phyloP scores from a whole-genome alignment of 2,888 invertebrate genomes.

The Epinotia demarniana region DNA sequence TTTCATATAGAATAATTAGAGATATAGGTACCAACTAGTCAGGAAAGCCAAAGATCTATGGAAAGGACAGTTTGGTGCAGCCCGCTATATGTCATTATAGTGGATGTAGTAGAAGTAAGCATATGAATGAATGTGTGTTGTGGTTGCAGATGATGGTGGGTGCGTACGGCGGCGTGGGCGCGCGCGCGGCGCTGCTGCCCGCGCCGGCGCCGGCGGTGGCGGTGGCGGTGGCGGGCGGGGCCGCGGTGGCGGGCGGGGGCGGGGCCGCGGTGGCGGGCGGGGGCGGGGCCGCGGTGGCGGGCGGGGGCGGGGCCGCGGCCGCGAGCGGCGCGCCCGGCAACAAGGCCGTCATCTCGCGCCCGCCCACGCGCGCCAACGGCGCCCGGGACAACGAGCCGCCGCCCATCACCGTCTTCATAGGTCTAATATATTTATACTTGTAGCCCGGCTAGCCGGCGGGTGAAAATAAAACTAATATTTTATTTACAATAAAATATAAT shows the following conservation, averaged over 20 bases:
- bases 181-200: slow-evolving; percentile 60
- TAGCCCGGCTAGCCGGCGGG: too few relatives aligned
- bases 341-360: slow-evolving; percentile 63
- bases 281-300: slow-evolving; percentile 58
- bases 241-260: slow-evolving; percentile 73
- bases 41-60: too few relatives aligned
- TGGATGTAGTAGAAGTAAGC: too few relatives aligned
- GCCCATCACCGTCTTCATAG: slow-evolving; percentile 98
- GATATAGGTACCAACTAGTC: too few relatives aligned
- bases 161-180: slow-evolving; percentile 62
- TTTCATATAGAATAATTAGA: too few relatives aligned
- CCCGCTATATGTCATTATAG: too few relatives aligned
- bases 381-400: slow-evolving; percentile 88
- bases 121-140: not conserved
- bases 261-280: slow-evolving; percentile 70
- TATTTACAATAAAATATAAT: too few relatives aligned
- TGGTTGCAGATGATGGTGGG: slow-evolving; percentile 73
- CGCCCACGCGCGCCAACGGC: slow-evolving; percentile 70
- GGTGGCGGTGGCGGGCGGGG: slow-evolving; percentile 51
- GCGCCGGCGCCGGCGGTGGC: slow-evolving; percentile 61
- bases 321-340: slow-evolving; percentile 59
- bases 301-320: slow-evolving; percentile 63
- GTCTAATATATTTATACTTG: slow-evolving; percentile 71
- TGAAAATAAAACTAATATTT: too few relatives aligned
- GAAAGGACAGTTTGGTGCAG: too few relatives aligned